phyloP scores from a whole-genome alignment of 2,888 invertebrate species.

The Ferdinandea cuprea region DNA sequence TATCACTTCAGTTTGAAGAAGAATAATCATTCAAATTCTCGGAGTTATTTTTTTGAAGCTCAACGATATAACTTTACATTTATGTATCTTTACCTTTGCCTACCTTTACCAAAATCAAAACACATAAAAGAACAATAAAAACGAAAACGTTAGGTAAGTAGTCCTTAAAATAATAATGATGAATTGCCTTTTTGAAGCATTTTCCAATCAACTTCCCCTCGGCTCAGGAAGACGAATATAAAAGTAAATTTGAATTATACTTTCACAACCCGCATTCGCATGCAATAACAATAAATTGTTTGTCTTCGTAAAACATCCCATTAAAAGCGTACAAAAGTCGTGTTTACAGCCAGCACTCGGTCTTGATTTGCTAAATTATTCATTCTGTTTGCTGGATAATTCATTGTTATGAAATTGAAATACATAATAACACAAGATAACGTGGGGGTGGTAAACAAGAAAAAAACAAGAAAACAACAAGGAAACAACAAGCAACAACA shows the following conservation, averaged over 20 bases:
- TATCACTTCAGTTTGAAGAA: too few relatives aligned
- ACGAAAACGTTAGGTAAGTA: too few relatives aligned
- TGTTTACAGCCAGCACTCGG: conserved; percentile 30
- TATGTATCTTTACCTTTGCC: too few relatives aligned
- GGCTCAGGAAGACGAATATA: conserved; percentile 2
- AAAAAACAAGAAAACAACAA: background rate
- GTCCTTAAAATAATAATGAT: conserved; percentile 22
- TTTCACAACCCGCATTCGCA: conserved; percentile 31
- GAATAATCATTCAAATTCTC: too few relatives aligned
- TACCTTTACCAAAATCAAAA: too few relatives aligned
- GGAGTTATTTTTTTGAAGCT: too few relatives aligned
- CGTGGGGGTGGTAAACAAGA: conserved; percentile 29
- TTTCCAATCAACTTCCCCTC: conserved; percentile 16
- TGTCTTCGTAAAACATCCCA: conserved; percentile 30
- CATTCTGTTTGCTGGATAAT: conserved; percentile 50
- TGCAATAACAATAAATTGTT: conserved; percentile 56
- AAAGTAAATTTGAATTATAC: conserved; percentile 54
- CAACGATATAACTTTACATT: too few relatives aligned
- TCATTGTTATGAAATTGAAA: conserved; percentile 64
- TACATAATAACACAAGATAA: conserved; percentile 28
- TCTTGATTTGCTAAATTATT: conserved; percentile 58
- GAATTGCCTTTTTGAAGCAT: conserved; percentile 12
- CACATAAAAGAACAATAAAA: too few relatives aligned
- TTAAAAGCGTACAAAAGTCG: background rate
- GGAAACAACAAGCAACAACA: background rate